These are phyloP conservation scores for Eumeta japonica DNA, from an alignment of 1,140 invertebrate genomes.

Conservation along the genomic window DNA sequence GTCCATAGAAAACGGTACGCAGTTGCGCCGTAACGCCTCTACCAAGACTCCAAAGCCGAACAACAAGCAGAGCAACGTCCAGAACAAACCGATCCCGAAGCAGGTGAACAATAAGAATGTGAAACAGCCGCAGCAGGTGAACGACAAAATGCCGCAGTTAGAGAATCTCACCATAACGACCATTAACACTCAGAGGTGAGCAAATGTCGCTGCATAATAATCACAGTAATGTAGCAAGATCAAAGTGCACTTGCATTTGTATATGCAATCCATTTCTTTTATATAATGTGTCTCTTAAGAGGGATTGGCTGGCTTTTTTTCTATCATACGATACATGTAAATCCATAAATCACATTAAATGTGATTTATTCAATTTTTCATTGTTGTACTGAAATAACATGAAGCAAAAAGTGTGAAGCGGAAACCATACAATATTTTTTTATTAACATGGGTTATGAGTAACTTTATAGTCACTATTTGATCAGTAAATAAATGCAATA, in stretches of 20 bases:
- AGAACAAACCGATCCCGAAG: background rate
- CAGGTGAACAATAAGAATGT: background rate
- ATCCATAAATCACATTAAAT: background rate
- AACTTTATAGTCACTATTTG: background rate
- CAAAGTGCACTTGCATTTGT: too few relatives aligned
- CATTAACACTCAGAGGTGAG: constrained; percentile 29
- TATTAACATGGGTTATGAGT: too few relatives aligned
- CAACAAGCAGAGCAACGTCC: constrained; percentile 4
- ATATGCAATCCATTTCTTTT: too few relatives aligned
- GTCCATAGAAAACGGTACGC: constrained; percentile 25
- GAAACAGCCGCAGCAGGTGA: too few relatives aligned
- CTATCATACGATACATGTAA: background rate
- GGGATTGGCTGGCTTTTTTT: too few relatives aligned
- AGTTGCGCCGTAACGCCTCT: constrained; percentile 29
- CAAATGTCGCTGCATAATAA: too few relatives aligned
- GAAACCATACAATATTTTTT: too few relatives aligned
- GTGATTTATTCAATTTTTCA: background rate
- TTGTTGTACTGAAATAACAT: too few relatives aligned
- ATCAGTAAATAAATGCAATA: background rate
- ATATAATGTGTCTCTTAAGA: background rate
- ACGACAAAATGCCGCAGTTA: constrained; percentile 27
- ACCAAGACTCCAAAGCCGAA: constrained; percentile 25
- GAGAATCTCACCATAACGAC: constrained; percentile 43
- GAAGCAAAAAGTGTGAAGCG: too few relatives aligned
- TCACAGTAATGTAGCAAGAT: too few relatives aligned